Conservation (phyloP, 1,140 invertebrate species). For the Schlechtendalia chinensis region DNA sequence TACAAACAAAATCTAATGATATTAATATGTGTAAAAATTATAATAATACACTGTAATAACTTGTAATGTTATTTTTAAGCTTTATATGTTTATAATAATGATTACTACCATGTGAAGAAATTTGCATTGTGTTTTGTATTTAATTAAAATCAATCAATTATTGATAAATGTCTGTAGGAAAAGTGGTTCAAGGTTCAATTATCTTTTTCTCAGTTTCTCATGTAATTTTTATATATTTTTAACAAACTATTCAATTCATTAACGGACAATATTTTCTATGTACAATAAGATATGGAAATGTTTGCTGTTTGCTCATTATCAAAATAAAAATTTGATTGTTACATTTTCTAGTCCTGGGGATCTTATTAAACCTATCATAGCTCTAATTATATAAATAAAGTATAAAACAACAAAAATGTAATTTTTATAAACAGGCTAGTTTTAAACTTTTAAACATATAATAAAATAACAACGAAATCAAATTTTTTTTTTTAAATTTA, state of each 20-base stretch:
- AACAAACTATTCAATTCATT: not conserved
- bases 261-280: too few species aligned
- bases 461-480: not conserved
- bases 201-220: too few species aligned
- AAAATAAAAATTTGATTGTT: constrained; percentile 24
- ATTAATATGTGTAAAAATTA: constrained; percentile 34
- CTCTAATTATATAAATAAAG: constrained; percentile 22
- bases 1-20: constrained; percentile 26
- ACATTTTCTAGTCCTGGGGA: constrained; percentile 42
- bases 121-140: not conserved
- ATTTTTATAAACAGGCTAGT: not conserved
- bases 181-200: too few species aligned
- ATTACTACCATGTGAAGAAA: not conserved
- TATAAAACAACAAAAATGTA: not conserved
- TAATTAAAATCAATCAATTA: not conserved
- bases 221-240: too few species aligned
- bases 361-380: constrained; percentile 18
- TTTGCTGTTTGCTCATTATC: constrained; percentile 15
- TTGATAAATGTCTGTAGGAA: not conserved
- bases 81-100: constrained; percentile 27
- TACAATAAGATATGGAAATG: not conserved
- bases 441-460: not conserved
- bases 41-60: not conserved
- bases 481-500: constrained; percentile 7
- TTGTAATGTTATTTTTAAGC: constrained; percentile 18